Percentiles rank a stretch among this genome's conserved stretches.
Evolutionary conservation across 2,888 invertebrate genomes (phyloP).

Genomic region (Minunthozetes semirufus): DNA sequence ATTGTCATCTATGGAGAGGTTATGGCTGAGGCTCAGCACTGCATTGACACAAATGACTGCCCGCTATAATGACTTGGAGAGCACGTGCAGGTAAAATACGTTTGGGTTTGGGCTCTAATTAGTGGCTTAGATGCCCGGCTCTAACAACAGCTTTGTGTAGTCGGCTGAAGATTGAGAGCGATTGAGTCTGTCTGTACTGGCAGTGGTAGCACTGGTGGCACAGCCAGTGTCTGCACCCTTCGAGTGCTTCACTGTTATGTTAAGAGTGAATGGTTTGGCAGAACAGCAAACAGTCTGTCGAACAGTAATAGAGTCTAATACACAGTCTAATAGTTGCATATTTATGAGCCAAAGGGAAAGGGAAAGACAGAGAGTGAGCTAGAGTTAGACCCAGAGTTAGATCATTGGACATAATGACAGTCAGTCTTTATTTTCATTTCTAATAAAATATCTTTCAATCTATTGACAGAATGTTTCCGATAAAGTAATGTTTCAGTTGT

Average conservation of each 20-base stretch:
- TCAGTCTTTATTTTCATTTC: constrained; percentile 15
- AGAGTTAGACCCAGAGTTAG: not conserved
- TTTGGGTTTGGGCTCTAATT: constrained; percentile 23
- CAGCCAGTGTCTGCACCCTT: constrained; percentile 16
- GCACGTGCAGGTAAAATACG: constrained; percentile 28
- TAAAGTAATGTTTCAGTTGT: not conserved
- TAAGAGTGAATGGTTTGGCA: constrained; percentile 1
- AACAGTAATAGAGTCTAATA: not conserved
- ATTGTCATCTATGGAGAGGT: not conserved
- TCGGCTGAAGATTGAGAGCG: not conserved
- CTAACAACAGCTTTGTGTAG: constrained; percentile 4
- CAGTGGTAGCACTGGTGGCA: not conserved
- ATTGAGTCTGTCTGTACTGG: not conserved
- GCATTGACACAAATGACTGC: constrained; percentile 17
- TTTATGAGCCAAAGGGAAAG: not conserved
- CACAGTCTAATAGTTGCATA: not conserved
- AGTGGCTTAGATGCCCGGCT: constrained; percentile 21
- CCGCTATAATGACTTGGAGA: constrained; percentile 8
- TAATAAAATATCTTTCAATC: constrained; percentile 24
- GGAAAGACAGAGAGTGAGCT: not conserved
- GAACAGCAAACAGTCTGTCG: not conserved
- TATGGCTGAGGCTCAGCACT: not conserved
- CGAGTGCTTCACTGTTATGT: not conserved
- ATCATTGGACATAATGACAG: not conserved
- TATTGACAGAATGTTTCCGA: constrained; percentile 26